Base-by-base conservation (phyloP, 1,140 invertebrate species). In the Heliconius congener region DNA sequence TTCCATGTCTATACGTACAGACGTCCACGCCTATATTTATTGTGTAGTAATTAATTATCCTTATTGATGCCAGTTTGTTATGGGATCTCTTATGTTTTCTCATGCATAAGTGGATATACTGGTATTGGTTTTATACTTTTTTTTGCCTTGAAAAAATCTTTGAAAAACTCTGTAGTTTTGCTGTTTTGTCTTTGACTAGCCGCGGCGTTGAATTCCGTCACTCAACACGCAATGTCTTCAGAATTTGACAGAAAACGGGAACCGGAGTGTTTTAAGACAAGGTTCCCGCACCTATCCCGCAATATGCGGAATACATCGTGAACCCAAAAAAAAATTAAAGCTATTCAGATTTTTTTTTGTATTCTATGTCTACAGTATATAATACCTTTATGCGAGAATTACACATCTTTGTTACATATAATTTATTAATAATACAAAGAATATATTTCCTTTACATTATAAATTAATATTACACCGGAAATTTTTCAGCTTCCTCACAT, bases 381-480 rank as follows among this genome's bases (percentile, higher is more conserved):
- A 52, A 50, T 50, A 52, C 3, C 3, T 52, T 52, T 19, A 52
- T 1, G 18, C 50, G 8, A 57, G n/a, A 23, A 66, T 19, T 39
- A 72, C 37, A 72, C 30, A 42, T 72, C 71, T 72, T 42, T 39
- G n/a, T 72, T 72, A 39, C 2, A n/a, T 72, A 72, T 6, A 42
- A 72, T 72, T 72, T 72, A n/a, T n/a, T 9, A 42, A 72, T 72
- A 19, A 72, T 72, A 71, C 46, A 71, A 70, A 71, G 46, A 39
- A 42, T 74, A 70, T 60, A 46, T 74, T 74, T 74, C 74, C 39
- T 70, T 55, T 57, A 50, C 34, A 75, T 79, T 46, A 75, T 78
- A 76, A 81, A 81, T 81, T 81, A 81, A 83, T 83, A 81, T 79
- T 73, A 57, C 52, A 71, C 46, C 71, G 79, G 74, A 70, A 83